A percentile compares a stretch with the other conserved stretches of the same genome.
phyloP scores from a whole-genome alignment of 2,113 vertebrate genomes.

The Erythrocercus mccallii region DNA sequence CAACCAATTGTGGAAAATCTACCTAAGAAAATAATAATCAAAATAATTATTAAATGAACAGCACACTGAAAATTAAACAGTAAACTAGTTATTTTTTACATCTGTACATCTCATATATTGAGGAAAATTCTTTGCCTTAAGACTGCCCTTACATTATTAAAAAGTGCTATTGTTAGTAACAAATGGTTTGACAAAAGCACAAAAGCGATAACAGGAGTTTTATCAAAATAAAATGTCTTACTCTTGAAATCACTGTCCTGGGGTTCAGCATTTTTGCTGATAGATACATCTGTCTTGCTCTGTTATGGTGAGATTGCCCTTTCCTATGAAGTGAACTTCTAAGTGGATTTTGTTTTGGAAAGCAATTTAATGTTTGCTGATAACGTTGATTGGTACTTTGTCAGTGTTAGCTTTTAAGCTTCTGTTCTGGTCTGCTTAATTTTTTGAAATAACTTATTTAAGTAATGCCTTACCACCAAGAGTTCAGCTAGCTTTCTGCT shows the following conservation, averaged over 20 bases:
- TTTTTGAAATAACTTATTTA: constrained; percentile 55
- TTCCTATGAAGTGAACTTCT: not conserved
- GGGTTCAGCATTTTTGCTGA: not conserved
- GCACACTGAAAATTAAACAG: not conserved
- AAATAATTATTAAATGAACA: not conserved
- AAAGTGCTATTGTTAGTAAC: not conserved
- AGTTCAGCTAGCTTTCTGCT: constrained; percentile 8
- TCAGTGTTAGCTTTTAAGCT: constrained; percentile 48
- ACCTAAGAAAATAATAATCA: not conserved
- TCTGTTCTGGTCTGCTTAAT: constrained; percentile 54
- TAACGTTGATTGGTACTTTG: constrained; percentile 41
- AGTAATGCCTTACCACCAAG: constrained; percentile 25
- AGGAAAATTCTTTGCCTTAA: not conserved
- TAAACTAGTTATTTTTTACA: not conserved
- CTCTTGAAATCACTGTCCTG: not conserved
- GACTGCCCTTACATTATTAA: not conserved
- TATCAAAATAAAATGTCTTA: not conserved
- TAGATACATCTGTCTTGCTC: not conserved
- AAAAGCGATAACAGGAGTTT: not conserved
- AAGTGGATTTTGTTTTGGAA: constrained; percentile 50
- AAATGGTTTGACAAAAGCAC: not conserved
- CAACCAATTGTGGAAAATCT: not conserved
- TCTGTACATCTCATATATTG: not conserved
- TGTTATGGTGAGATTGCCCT: not conserved
- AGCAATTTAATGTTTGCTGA: constrained; percentile 51